Evolutionary conservation across 2,113 vertebrate genomes (phyloP).

Genomic region (Syrmaticus mikado): DNA sequence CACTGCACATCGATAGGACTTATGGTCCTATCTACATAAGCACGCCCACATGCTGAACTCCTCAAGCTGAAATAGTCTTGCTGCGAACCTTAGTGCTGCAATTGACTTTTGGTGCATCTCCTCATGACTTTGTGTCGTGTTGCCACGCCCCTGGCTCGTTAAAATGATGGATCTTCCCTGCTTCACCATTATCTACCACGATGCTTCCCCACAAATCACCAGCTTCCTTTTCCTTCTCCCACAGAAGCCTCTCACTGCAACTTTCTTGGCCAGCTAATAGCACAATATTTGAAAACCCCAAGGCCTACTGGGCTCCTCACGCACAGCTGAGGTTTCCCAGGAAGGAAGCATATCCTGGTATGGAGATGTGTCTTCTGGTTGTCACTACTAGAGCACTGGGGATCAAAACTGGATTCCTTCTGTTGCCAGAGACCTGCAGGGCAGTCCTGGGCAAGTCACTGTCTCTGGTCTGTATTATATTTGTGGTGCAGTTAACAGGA

Average conservation of each 20-base stretch:
- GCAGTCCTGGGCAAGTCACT: not conserved
- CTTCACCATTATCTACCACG: not conserved
- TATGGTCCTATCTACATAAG: accelerated
- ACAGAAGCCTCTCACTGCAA: not conserved
- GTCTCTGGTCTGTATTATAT: not conserved
- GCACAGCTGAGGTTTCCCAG: not conserved
- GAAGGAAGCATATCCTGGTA: not conserved
- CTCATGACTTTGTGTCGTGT: not conserved
- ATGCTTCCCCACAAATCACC: not conserved
- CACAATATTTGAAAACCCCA: not conserved
- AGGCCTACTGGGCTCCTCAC: not conserved
- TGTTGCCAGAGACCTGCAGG: not conserved
- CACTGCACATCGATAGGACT: not conserved
- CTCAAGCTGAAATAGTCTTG: not conserved
- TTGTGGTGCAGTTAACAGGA: not conserved
- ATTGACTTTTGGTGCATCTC: not conserved
- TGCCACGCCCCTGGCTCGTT: not conserved
- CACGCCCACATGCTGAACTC: not conserved
- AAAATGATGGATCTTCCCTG: not conserved
- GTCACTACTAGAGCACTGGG: not conserved
- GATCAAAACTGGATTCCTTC: not conserved
- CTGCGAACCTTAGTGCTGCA: not conserved
- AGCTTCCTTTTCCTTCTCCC: not conserved
- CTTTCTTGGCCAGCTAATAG: not conserved
- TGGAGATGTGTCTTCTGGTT: not conserved